Base-by-base conservation (phyloP, 2,888 invertebrate genomes). In the Pyrrhosoma nymphula region DNA sequence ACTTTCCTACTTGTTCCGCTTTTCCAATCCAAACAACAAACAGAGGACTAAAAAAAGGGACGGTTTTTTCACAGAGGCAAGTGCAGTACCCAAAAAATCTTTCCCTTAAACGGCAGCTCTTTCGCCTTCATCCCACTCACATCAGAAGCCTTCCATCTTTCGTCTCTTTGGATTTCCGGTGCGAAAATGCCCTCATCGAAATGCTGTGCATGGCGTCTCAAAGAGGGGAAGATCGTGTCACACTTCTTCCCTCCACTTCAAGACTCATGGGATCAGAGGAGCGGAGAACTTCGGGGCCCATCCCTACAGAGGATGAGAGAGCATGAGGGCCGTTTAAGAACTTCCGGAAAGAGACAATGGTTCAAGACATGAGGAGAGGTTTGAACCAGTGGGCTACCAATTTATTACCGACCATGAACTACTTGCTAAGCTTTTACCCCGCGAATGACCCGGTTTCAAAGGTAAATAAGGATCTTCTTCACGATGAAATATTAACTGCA, bases 151-250 rank as follows among this genome's bases (percentile, higher is more conserved):
- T 82, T 82, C 82, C 82, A 18, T 35, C 16, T 82, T 82, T 35
- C 14, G 18, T 35, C 35, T n/a, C 82, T 69, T n/a, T 18, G 82
- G 30, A 35, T 82, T 82, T 3, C 82, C 16, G 14, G 82, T 16
- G 82, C 14, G 82, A 35, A 82, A 82, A 82, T 82, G 82, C 14
- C 82, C 82, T 82, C 82, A 82, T 82, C 82, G 82, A 82, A 18
- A 82, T 82, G 82, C 82, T 23, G 82, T 35, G 14, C 82, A 30
- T 30, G 82, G 10, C 30, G 82, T 14, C 82, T 26, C 69, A 69
- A 69, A 69, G n/a, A n/a, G 82, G 82, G 16, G 82, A 18, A 82
- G 18, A 82, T 35, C 82, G 16, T 35, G 35, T 35, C 82, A 82
- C 82, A 69, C n/a, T 26, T 16, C 82, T 30, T 47, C 47, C 47